These are phyloP conservation scores for Stomatorhinus walkeri DNA, from an alignment of 2,797 vertebrate genomes.

Conservation along the genomic window DNA sequence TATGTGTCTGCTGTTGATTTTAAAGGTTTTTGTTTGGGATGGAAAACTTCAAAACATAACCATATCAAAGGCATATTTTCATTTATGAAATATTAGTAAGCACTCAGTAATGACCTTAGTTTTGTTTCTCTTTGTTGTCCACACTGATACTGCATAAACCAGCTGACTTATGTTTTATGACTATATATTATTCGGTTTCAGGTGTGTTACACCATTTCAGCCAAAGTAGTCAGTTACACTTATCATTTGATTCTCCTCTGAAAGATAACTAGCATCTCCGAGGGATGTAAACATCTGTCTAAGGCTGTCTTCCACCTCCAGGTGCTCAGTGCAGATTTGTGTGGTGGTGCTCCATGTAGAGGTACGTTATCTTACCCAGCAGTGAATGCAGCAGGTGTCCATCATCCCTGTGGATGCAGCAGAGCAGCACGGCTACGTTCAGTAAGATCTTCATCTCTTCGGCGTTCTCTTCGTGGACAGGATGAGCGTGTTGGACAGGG, in stretches of 20 bases:
- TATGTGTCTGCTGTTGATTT: not conserved
- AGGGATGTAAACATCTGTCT: not conserved
- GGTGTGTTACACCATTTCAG: not conserved
- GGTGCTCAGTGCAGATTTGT: not conserved
- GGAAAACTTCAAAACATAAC: not conserved
- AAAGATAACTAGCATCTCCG: not conserved
- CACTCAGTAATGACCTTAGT: not conserved
- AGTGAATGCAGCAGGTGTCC: conserved; percentile 45
- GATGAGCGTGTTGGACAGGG: not conserved
- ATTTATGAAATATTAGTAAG: not conserved
- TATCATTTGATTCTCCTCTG: not conserved
- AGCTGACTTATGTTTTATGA: not conserved
- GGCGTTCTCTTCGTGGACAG: conserved; percentile 19
- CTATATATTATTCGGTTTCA: not conserved
- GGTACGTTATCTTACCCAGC: conserved; percentile 45
- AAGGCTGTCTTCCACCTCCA: not conserved
- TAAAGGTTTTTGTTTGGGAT: not conserved
- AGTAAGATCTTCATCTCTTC: conserved; percentile 48
- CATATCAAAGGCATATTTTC: not conserved
- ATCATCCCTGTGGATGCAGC: conserved; percentile 50
- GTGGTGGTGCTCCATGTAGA: not conserved
- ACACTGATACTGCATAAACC: not conserved
- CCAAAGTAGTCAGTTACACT: not conserved
- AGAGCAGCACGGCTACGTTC: conserved; percentile 52
- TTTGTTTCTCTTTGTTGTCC: not conserved